These are phyloP conservation scores for Nematolebias whitei DNA, from an alignment of 2,113 vertebrate species.

Conservation along the genomic window DNA sequence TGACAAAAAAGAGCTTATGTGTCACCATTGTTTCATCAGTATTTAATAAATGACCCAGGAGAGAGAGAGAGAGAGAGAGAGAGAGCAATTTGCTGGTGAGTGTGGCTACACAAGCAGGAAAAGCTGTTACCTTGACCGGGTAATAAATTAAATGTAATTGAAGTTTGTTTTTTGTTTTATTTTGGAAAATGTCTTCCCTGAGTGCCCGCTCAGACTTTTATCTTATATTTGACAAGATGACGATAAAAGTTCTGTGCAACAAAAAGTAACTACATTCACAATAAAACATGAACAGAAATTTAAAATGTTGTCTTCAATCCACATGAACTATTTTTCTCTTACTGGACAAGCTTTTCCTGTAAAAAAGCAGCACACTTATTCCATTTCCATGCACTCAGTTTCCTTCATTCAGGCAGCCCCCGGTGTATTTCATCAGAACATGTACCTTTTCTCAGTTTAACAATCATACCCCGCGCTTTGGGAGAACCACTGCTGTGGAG, in stretches of 20 bases:
- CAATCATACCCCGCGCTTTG: slow-evolving; percentile 57
- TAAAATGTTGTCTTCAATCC: slow-evolving; percentile 47
- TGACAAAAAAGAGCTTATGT: slow-evolving; percentile 67
- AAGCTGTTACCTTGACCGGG: slow-evolving; percentile 10
- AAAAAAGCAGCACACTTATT: slow-evolving; percentile 65
- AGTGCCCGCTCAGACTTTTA: slow-evolving; percentile 22
- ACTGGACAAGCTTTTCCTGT: slow-evolving; percentile 61
- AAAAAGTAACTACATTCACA: slow-evolving; percentile 46
- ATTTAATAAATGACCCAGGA: slow-evolving; percentile 60
- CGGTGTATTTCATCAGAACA: slow-evolving; percentile 55
- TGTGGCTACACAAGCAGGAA: slow-evolving; percentile 14
- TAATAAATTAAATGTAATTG: too few relatives aligned
- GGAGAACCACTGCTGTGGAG: slow-evolving; percentile 46
- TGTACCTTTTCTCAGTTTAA: slow-evolving; percentile 72
- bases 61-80: slow-evolving; percentile 31
- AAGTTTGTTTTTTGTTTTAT: too few relatives aligned
- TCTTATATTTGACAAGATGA: slow-evolving; percentile 41
- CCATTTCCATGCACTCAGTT: slow-evolving; percentile 68
- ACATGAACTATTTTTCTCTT: slow-evolving; percentile 43
- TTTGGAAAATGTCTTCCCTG: neutral
- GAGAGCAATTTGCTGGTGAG: slow-evolving; percentile 28
- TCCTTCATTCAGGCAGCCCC: slow-evolving; percentile 62
- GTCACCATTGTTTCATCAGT: slow-evolving; percentile 66
- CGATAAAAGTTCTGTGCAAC: slow-evolving; percentile 51
- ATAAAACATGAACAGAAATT: slow-evolving; percentile 52